A percentile compares a stretch with the other conserved stretches of the same genome.
Conservation (phyloP, 2,113 vertebrate genomes). For the Carassius auratus region DNA sequence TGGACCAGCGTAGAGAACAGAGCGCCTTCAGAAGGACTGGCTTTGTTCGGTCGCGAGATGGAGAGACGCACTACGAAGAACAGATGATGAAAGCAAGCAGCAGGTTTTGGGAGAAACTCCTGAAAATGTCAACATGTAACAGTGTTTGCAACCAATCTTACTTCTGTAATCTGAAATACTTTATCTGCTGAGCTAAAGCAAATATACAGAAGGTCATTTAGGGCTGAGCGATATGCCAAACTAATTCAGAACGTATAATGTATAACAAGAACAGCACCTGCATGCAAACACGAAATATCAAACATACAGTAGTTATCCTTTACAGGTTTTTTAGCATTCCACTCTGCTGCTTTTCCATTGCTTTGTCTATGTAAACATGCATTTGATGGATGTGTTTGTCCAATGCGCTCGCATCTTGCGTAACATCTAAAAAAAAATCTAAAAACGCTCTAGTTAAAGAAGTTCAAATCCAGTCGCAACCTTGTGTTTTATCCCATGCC, state of each 20-base stretch:
- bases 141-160: background rate
- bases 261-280: too few species aligned
- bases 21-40: background rate
- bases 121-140: background rate
- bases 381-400: background rate
- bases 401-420: background rate
- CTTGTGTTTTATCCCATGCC: background rate
- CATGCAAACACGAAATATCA: too few species aligned
- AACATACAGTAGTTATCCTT: too few species aligned
- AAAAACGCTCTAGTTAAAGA: too few species aligned
- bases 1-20: background rate
- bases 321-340: too few species aligned
- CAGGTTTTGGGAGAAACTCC: background rate
- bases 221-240: too few species aligned
- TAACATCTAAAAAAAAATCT: background rate
- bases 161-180: background rate
- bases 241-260: too few species aligned
- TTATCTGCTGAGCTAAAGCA: background rate
- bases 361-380: background rate
- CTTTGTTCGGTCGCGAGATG: slow-evolving; percentile 6
- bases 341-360: too few species aligned
- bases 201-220: too few species aligned
- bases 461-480: background rate
- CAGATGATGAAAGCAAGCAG: background rate
- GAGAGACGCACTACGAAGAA: background rate